Evolutionary conservation across 2,797 vertebrate species (phyloP).

Genomic region (Microtus obscurus): DNA sequence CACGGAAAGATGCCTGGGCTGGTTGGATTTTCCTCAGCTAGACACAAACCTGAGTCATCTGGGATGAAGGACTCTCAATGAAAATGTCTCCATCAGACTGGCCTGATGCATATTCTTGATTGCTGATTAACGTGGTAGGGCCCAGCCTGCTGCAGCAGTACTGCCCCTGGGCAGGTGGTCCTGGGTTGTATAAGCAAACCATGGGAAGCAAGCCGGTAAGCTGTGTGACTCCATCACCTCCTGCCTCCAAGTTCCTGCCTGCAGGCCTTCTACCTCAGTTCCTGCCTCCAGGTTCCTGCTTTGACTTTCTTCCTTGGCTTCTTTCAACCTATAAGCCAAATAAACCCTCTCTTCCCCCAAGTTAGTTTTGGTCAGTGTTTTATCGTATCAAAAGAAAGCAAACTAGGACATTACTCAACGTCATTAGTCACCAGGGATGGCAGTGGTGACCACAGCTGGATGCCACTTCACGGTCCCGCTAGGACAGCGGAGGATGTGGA

Average conservation of each 20-base stretch:
- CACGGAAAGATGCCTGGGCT: not conserved
- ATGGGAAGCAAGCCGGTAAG: not conserved
- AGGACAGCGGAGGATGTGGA: not conserved
- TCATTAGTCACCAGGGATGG: not conserved
- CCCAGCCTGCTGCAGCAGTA: not conserved
- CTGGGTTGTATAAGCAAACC: not conserved
- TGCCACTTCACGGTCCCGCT: not conserved
- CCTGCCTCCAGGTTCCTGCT: not conserved
- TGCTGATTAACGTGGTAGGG: not conserved
- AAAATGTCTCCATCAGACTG: not conserved
- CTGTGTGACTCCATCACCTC: not conserved
- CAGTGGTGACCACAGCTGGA: slow-evolving; percentile 12
- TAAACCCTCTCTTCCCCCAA: not conserved
- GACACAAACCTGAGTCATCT: not conserved
- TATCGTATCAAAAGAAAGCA: not conserved
- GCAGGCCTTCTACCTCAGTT: not conserved
- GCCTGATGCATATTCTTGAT: not conserved
- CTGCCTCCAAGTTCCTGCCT: not conserved
- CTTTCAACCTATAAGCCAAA: not conserved
- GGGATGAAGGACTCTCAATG: not conserved
- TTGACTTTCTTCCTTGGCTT: not conserved
- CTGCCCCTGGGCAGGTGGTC: not conserved
- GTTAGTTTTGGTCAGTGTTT: not conserved
- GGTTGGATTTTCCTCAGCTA: not conserved
- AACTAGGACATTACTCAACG: not conserved